Percentiles rank a stretch among this genome's conserved stretches.
These are phyloP conservation scores for Aspidiotus rigidus DNA, from an alignment of 2,888 invertebrate species.

Conservation along the genomic window DNA sequence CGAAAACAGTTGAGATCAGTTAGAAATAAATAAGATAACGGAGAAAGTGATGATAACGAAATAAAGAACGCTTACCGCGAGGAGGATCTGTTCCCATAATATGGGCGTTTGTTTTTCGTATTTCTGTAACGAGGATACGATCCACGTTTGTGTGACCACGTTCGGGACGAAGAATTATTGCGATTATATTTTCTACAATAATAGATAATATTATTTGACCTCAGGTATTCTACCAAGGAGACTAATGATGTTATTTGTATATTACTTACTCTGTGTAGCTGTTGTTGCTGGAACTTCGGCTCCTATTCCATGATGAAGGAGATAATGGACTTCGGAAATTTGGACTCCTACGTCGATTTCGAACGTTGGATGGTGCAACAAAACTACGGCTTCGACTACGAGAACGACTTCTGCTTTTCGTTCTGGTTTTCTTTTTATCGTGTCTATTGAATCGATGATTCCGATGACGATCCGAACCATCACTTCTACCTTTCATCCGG, in stretches of 20 bases:
- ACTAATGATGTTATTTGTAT: no score
- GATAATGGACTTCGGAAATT: neutral
- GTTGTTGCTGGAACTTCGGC: conserved; percentile 16
- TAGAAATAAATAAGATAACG: neutral
- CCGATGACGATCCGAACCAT: conserved; percentile 14
- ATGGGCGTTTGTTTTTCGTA: neutral
- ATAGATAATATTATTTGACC: neutral
- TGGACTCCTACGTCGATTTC: neutral
- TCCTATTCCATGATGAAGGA: neutral
- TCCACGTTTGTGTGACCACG: neutral
- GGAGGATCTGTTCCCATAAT: neutral
- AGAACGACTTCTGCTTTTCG: conserved; percentile 10
- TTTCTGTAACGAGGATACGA: neutral
- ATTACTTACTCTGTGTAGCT: conserved; percentile 14
- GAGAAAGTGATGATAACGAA: neutral
- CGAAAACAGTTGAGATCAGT: conserved; percentile 1
- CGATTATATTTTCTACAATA: neutral
- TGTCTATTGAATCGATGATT: conserved; percentile 12
- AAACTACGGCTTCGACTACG: conserved; percentile 25
- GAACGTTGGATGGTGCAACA: conserved; percentile 3
- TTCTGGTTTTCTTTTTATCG: neutral
- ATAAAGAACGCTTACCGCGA: conserved; percentile 2
- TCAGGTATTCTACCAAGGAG: neutral
- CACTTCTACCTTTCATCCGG: conserved; percentile 15
- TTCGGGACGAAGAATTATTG: neutral